Evolutionary conservation across 2,113 vertebrate species (phyloP).

Genomic region (Gavia stellata): DNA sequence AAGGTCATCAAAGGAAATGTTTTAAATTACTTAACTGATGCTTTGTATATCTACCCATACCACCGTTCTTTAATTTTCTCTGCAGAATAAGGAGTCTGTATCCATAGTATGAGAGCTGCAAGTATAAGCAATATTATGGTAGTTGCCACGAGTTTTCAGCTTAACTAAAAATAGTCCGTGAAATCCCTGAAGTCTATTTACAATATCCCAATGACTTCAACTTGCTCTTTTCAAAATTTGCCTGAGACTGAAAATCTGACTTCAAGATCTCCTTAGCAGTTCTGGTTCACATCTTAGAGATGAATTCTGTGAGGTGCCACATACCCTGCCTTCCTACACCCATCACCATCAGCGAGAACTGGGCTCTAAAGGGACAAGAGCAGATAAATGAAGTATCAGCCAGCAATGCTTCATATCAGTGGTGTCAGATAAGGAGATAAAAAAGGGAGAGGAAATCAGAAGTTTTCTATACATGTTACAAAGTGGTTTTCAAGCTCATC

Average conservation of each 20-base stretch:
- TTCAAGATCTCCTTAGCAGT: not conserved
- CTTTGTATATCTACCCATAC: not conserved
- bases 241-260: not conserved
- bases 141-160: not conserved
- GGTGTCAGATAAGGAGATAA: not conserved
- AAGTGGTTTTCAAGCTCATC: not conserved
- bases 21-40: not conserved
- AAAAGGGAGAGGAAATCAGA: not conserved
- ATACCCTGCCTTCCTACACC: not conserved
- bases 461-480: not conserved
- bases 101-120: not conserved
- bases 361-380: not conserved
- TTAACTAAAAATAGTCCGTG: not conserved
- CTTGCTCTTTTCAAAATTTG: not conserved
- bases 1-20: not conserved
- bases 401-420: not conserved
- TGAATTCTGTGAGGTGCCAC: not conserved
- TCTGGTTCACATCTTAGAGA: not conserved
- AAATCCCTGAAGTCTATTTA: not conserved
- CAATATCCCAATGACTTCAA: not conserved
- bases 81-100: not conserved
- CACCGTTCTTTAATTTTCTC: not conserved
- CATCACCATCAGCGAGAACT: not conserved
- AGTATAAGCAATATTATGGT: not conserved
- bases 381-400: not conserved